These are phyloP conservation scores for Tapirus terrestris DNA, from an alignment of 2,113 vertebrate genomes.

Conservation along the genomic window DNA sequence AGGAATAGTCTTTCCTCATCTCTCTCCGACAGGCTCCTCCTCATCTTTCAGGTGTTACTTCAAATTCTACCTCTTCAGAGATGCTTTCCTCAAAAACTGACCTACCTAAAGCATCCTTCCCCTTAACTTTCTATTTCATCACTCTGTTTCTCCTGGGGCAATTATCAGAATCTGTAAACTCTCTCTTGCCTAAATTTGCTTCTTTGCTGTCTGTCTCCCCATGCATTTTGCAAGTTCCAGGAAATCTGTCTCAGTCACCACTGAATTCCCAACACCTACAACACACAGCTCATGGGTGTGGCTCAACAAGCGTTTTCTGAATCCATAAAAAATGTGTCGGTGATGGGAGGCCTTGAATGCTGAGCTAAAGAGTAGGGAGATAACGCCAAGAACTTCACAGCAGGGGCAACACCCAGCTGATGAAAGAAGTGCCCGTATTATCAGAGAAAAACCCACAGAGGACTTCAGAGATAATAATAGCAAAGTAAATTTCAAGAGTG, in stretches of 20 bases:
- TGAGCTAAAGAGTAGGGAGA: not conserved
- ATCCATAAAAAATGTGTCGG: not conserved
- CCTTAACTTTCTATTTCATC: not conserved
- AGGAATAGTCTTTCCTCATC: not conserved
- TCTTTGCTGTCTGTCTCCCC: not conserved
- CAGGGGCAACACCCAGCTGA: not conserved
- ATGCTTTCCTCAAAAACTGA: not conserved
- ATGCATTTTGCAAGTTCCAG: not conserved
- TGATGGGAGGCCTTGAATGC: not conserved
- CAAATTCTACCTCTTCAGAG: not conserved
- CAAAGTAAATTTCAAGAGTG: constrained; percentile 69
- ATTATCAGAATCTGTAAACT: not conserved
- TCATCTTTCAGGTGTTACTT: not conserved
- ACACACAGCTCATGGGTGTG: accelerated
- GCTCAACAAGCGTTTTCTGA: not conserved
- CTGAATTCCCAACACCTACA: not conserved
- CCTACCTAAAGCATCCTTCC: not conserved
- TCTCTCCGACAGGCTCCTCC: not conserved
- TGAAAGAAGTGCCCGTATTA: not conserved
- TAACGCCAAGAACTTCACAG: not conserved
- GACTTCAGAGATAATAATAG: constrained; percentile 59
- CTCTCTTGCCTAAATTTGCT: not conserved
- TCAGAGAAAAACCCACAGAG: not conserved
- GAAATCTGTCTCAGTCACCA: not conserved
- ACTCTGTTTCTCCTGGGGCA: not conserved